phyloP scores from a whole-genome alignment of 2,113 vertebrate genomes.

The Podarcis cretensis region DNA sequence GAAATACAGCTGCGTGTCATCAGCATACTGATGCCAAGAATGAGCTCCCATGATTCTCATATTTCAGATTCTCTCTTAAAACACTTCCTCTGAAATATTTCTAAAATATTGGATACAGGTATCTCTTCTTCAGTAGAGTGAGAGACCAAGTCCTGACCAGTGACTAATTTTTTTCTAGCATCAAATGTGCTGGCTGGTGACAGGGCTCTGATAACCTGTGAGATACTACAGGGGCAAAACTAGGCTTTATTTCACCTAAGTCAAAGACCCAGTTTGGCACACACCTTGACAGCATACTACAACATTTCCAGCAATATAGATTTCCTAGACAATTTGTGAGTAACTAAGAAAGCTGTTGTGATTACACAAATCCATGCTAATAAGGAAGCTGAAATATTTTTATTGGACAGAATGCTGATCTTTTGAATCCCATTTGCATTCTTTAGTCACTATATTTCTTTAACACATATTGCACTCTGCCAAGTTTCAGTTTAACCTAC shows the following conservation, averaged over 20 bases:
- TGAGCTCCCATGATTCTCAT: no score
- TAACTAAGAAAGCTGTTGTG: not conserved
- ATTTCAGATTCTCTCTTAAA: not conserved
- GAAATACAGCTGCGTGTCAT: not conserved
- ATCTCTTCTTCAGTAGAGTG: not conserved
- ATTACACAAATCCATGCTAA: not conserved
- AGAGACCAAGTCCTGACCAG: not conserved
- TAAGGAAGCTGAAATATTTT: not conserved
- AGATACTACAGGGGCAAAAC: not conserved
- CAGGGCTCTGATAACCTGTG: not conserved
- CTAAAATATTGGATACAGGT: not conserved
- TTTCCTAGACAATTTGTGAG: not conserved
- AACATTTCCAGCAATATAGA: not conserved
- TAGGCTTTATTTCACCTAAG: no score
- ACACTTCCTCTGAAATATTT: not conserved
- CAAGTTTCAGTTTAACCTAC: constrained; percentile 2
- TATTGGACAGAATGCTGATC: not conserved
- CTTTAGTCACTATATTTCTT: not conserved
- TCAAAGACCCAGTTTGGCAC: no score
- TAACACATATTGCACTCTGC: not conserved
- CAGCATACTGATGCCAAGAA: not conserved
- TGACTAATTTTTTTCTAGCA: not conserved
- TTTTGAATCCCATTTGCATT: not conserved
- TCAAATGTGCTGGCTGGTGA: not conserved
- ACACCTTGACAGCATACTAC: not conserved